phyloP scores from a whole-genome alignment of 2,888 invertebrate species.

The Epicampocera succincta region DNA sequence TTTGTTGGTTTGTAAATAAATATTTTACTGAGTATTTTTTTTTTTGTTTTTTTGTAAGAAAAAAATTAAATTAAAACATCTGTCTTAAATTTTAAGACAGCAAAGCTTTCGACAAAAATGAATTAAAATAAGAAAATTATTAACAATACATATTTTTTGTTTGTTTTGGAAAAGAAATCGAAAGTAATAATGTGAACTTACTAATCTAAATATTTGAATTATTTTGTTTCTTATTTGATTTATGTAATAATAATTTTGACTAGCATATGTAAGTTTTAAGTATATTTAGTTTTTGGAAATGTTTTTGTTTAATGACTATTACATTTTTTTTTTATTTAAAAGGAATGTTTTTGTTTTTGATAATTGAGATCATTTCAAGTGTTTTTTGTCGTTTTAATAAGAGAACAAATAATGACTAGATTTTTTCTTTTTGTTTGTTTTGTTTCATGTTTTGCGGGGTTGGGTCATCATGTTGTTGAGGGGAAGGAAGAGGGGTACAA shows the following conservation, averaged over 20 bases:
- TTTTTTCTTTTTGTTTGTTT: constrained; percentile 18
- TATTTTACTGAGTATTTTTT: constrained; percentile 34
- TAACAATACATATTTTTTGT: constrained; percentile 43
- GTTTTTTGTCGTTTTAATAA: constrained; percentile 19
- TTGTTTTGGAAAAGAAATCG: constrained; percentile 33
- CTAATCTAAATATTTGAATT: constrained; percentile 55
- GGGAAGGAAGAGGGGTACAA: constrained; percentile 19
- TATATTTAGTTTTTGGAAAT: constrained; percentile 47
- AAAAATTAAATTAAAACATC: constrained; percentile 7
- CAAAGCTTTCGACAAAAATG: neutral
- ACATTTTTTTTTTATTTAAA: constrained; percentile 32
- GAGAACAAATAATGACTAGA: constrained; percentile 58
- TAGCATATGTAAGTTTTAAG: constrained; percentile 63
- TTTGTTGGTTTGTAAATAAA: constrained; percentile 28
- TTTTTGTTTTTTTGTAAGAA: neutral
- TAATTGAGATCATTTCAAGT: constrained; percentile 64
- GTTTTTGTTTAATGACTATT: constrained; percentile 25
- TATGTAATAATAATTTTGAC: constrained; percentile 67
- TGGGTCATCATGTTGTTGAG: constrained; percentile 27
- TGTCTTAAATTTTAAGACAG: constrained; percentile 17
- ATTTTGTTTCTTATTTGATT: constrained; percentile 39
- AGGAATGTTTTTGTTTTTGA: constrained; percentile 52
- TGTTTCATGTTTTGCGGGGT: constrained; percentile 30
- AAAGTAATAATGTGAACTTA: constrained; percentile 38
- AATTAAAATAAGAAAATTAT: constrained; percentile 17